phyloP scores from a whole-genome alignment of 2,888 invertebrate genomes.

The Zygaena filipendulae region DNA sequence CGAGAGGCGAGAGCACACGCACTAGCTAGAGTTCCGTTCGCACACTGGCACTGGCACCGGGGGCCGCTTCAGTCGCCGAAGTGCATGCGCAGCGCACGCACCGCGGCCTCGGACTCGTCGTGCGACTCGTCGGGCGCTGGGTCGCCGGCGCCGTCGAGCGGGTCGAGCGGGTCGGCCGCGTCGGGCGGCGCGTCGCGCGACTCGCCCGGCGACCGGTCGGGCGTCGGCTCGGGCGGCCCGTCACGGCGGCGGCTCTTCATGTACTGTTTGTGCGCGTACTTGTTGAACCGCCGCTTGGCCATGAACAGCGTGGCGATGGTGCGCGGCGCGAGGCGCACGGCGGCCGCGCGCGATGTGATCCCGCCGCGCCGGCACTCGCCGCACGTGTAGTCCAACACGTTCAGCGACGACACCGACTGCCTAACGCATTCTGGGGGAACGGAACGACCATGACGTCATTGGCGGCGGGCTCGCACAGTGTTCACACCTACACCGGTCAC shows the following conservation, averaged over 20 bases:
- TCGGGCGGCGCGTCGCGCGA: slow-evolving; percentile 11
- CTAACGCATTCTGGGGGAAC: slow-evolving; percentile 56
- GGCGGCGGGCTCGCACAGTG: no score
- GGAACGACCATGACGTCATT: slow-evolving; percentile 1
- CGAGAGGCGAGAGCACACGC: slow-evolving; percentile 2
- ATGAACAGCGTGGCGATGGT: slow-evolving; percentile 65
- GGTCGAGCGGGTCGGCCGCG: slow-evolving; percentile 14
- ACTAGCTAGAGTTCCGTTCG: neutral
- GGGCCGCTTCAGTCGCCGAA: slow-evolving; percentile 16
- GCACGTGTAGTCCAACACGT: slow-evolving; percentile 64
- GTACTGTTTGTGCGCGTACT: slow-evolving; percentile 64
- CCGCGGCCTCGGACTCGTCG: slow-evolving; percentile 16
- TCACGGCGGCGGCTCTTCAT: slow-evolving; percentile 37
- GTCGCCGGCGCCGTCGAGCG: slow-evolving; percentile 11
- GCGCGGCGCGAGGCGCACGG: slow-evolving; percentile 56
- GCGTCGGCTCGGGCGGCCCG: slow-evolving; percentile 10
- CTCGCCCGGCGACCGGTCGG: slow-evolving; percentile 16
- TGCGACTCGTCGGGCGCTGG: slow-evolving; percentile 4
- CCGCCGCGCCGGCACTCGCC: slow-evolving; percentile 60
- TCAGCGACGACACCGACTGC: slow-evolving; percentile 40
- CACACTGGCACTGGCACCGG: neutral
- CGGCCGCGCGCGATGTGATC: slow-evolving; percentile 59
- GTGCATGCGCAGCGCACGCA: slow-evolving; percentile 14
- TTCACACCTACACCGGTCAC: no score
- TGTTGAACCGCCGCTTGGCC: slow-evolving; percentile 66